Evolutionary conservation across 2,888 invertebrate species (phyloP), one percentile per base, ranked within the genome.

Genomic region (Leucoma salicis): DNA sequence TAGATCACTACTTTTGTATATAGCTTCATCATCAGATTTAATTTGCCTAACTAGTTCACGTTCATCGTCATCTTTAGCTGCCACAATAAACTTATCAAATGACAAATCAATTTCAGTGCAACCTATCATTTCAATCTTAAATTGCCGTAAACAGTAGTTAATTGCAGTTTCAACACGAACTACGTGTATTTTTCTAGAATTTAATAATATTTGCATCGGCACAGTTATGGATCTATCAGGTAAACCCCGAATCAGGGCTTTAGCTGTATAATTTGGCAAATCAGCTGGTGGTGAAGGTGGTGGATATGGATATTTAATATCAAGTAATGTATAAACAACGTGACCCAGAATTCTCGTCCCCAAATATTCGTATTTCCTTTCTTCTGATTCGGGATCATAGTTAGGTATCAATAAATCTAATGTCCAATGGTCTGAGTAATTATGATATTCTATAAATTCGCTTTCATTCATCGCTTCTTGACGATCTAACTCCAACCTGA

Each of bases 391-490:
- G 0, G 78, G 64, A 31, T 85, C 77, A 53, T 78, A 80, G 49
- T 87, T 81, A 3, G 84, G 82, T 38, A 86, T 63, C 27, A 91
- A 74, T 31, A 78, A 69, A 39, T 90, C 78, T 38, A 91, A 66
- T 35, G 66, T 70, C 93, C 93, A 94, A 0, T 91, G 91, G 47
- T 86, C 75, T 8, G 73, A 69, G 44, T 88, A 85, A 44, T 87
- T 71, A 36, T 90, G 80, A 69, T 94, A 94, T 51, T 91, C 90
- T 15, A 82, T 67, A 51, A 93, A 91, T 56, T 92, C 92, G 25
- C 70, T 70, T 32, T 91, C 83, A 68, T 92, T 91, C 31, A 93
- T 62, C 10, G 78, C 71, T 46, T 91, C 84, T 64, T 91, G 92
- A 31, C 91, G 82, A 36, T 85, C 79, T 38, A 90, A 63, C 70